Percentiles rank a stretch among this genome's conserved stretches.
Evolutionary conservation across 2,797 vertebrate genomes (phyloP).

Genomic region (Alcedo quadribrachys): DNA sequence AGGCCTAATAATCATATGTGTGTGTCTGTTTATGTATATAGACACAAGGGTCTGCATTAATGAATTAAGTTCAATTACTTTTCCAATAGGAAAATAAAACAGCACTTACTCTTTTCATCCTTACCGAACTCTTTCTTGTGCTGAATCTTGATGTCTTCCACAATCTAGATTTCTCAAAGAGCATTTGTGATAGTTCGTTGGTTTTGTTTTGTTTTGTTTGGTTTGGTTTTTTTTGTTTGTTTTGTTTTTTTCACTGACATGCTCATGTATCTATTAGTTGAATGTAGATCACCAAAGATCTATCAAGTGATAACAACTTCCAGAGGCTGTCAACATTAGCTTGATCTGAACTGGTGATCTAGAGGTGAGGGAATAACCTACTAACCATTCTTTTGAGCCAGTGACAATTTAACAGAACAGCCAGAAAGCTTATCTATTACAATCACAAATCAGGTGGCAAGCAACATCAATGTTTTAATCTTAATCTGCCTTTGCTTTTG

Average conservation of each 20-base stretch:
- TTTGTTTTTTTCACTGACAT: not conserved
- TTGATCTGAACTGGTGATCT: not conserved
- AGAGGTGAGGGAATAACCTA: not conserved
- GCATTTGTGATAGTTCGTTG: not conserved
- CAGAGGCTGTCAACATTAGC: not conserved
- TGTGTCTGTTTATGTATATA: not conserved
- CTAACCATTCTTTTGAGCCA: not conserved
- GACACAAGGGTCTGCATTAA: not conserved
- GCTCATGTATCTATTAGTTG: not conserved
- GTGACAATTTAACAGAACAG: not conserved
- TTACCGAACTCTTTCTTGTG: not conserved
- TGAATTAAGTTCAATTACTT: not conserved
- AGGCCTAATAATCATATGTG: not conserved
- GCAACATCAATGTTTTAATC: not conserved
- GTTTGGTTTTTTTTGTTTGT: too few species aligned
- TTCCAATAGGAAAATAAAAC: not conserved
- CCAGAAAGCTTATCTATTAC: not conserved
- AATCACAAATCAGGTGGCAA: slow-evolving; percentile 28
- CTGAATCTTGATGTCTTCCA: not conserved
- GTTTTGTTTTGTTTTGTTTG: too few species aligned
- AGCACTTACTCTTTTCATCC: not conserved
- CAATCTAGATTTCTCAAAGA: not conserved
- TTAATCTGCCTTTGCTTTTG: not conserved
- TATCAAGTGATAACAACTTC: not conserved
- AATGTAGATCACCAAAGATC: not conserved